These are phyloP conservation scores for Sarcophaga caerulescens DNA, from an alignment of 2,888 invertebrate genomes.

Conservation along the genomic window DNA sequence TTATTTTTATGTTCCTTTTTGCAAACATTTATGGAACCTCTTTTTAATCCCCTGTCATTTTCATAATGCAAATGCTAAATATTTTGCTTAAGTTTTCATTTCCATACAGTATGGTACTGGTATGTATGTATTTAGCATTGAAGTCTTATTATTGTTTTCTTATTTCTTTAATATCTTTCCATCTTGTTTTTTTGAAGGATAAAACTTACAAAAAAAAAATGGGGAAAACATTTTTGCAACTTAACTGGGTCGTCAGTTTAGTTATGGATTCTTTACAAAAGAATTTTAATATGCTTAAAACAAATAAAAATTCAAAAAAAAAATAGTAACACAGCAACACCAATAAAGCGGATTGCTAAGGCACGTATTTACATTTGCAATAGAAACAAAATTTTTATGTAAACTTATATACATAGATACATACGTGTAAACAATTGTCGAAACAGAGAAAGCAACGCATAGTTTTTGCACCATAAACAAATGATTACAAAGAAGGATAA, in stretches of 20 bases:
- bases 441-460: background rate
- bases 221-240: constrained; percentile 10
- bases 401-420: background rate
- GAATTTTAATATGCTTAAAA: background rate
- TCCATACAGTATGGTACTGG: background rate
- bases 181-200: background rate
- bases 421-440: background rate
- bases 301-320: background rate
- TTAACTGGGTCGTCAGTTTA: constrained; percentile 28
- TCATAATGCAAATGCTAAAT: constrained; percentile 25
- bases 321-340: background rate
- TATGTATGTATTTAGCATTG: background rate
- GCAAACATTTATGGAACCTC: background rate
- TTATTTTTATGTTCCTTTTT: no score
- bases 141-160: background rate
- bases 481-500: background rate
- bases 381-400: background rate
- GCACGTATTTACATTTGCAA: background rate
- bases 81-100: background rate
- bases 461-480: background rate
- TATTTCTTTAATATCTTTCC: background rate
- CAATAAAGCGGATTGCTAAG: background rate
- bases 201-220: constrained; percentile 5
- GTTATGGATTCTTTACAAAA: background rate
- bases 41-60: constrained; percentile 9